Conservation (phyloP, 2,113 vertebrate species). For the Tragelaphus imberbis region DNA sequence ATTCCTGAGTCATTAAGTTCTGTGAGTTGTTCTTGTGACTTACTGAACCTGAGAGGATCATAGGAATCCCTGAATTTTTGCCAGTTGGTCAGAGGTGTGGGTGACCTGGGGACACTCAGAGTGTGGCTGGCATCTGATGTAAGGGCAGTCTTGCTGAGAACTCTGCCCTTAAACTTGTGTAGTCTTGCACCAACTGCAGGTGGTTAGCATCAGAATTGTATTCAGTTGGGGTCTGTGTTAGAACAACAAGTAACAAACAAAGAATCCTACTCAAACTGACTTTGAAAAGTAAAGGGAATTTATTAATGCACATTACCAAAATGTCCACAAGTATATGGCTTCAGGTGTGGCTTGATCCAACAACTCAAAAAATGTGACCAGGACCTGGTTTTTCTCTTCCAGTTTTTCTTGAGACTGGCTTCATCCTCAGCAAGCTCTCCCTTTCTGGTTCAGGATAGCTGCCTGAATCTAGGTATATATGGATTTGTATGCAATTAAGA, state of each 20-base stretch:
- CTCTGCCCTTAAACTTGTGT: not conserved
- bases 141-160: not conserved
- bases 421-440: not conserved
- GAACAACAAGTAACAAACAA: not conserved
- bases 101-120: not conserved
- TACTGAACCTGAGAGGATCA: not conserved
- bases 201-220: not conserved
- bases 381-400: not conserved
- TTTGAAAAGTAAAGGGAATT: constrained; percentile 15
- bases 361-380: not conserved
- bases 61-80: not conserved
- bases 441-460: not conserved
- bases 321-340: not conserved
- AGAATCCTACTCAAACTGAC: not conserved
- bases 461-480: not conserved
- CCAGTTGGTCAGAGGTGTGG: not conserved
- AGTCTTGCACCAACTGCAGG: not conserved
- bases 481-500: not conserved
- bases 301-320: not conserved
- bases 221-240: not conserved
- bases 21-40: not conserved
- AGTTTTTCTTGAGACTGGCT: not conserved
- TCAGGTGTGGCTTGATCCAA: not conserved
- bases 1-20: not conserved
- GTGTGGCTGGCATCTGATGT: not conserved